Percentiles rank a stretch among this genome's conserved stretches.
Conservation (phyloP, 2,113 vertebrate species). For the Cebidichthys violaceus region DNA sequence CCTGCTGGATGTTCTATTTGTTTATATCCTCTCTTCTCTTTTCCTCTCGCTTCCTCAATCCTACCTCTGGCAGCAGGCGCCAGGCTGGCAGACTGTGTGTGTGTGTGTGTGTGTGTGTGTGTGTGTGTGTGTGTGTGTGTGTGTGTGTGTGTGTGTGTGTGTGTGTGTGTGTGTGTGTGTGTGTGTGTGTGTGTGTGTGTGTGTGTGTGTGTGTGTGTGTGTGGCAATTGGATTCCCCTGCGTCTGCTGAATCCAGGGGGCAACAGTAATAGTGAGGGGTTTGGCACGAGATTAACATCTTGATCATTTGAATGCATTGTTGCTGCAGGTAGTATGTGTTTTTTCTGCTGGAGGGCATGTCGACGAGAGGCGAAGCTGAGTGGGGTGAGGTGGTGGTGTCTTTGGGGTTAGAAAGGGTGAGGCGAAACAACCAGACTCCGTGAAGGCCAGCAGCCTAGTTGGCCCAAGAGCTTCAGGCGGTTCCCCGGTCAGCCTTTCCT, state of each 20-base stretch:
- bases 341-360: slow-evolving; percentile 15
- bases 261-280: background rate
- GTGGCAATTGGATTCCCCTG: slow-evolving; percentile 36
- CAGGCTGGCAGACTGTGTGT: slow-evolving; percentile 41
- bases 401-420: slow-evolving; percentile 6
- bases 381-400: slow-evolving; percentile 18
- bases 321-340: background rate
- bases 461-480: slow-evolving; percentile 53
- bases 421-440: slow-evolving; percentile 44
- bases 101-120: background rate
- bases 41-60: slow-evolving; percentile 16
- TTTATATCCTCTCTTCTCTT: slow-evolving; percentile 30
- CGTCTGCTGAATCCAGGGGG: slow-evolving; percentile 13
- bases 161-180: background rate
- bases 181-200: background rate
- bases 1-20: slow-evolving; percentile 40
- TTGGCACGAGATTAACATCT: background rate
- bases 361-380: slow-evolving; percentile 11
- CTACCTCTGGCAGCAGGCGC: slow-evolving; percentile 51
- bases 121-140: background rate
- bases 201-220: background rate
- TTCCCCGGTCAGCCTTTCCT: slow-evolving; percentile 51
- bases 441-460: slow-evolving; percentile 47
- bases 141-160: background rate
- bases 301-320: slow-evolving; percentile 1